phyloP scores from a whole-genome alignment of 2,113 vertebrate genomes.

The Urocolius indicus region DNA sequence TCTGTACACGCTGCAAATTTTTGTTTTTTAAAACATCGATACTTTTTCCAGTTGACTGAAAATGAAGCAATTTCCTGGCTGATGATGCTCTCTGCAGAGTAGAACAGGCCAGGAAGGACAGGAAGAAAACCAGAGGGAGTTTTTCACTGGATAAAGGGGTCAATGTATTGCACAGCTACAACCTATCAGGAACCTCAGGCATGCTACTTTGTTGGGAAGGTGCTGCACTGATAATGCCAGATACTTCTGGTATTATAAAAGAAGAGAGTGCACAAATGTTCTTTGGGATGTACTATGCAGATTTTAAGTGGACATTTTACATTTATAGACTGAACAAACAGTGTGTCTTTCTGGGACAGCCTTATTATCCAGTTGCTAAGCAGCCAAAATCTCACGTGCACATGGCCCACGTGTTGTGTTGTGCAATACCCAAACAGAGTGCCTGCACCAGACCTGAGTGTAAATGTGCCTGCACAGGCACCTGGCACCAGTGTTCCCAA shows the following conservation, averaged over 20 bases:
- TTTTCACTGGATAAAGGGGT: neutral
- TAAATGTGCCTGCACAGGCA: neutral
- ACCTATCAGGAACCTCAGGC: neutral
- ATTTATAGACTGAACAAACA: conserved; percentile 7
- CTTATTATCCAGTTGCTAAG: conserved; percentile 14
- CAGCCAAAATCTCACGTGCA: neutral
- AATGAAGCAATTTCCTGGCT: neutral
- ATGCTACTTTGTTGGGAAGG: neutral
- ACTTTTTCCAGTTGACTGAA: neutral
- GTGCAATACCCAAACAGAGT: accelerated
- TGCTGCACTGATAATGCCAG: neutral
- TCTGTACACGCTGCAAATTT: neutral
- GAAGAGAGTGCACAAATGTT: neutral
- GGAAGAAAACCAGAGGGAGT: neutral
- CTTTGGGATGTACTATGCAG: neutral
- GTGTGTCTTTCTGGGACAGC: neutral
- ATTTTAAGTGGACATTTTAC: neutral
- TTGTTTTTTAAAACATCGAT: neutral
- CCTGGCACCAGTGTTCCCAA: neutral
- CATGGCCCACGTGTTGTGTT: neutral
- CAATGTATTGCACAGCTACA: neutral
- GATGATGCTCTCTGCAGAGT: neutral
- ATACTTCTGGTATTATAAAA: neutral
- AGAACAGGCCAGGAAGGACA: neutral
- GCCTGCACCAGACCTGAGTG: neutral